These are phyloP conservation scores for Erebia epiphron DNA, from an alignment of 2,888 invertebrate genomes.

Conservation along the genomic window DNA sequence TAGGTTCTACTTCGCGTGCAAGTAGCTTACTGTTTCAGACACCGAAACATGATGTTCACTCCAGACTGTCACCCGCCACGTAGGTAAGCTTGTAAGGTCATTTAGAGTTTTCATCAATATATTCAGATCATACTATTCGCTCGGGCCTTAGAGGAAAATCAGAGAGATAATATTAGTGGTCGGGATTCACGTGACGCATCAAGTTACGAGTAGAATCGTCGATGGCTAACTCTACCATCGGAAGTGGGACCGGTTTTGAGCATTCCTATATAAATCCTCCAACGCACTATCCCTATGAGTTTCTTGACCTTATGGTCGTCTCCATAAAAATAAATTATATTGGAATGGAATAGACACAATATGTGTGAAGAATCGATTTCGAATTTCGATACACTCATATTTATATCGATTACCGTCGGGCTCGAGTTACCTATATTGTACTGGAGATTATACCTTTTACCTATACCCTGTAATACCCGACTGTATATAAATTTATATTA, in stretches of 20 bases:
- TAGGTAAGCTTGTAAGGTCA: too few relatives aligned
- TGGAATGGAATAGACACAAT: constrained; percentile 28
- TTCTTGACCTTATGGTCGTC: constrained; percentile 42
- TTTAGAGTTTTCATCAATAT: too few relatives aligned
- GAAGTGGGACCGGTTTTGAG: constrained; percentile 67
- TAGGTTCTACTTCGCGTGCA: too few relatives aligned
- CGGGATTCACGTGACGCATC: constrained; percentile 40
- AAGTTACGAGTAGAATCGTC: constrained; percentile 27
- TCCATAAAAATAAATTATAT: constrained; percentile 36
- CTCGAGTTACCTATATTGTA: not conserved
- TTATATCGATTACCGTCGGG: constrained; percentile 11
- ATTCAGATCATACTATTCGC: not conserved
- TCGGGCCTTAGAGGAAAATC: constrained; percentile 28
- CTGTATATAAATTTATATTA: too few relatives aligned
- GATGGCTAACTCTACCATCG: constrained; percentile 50
- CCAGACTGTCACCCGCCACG: too few relatives aligned
- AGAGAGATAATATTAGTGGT: constrained; percentile 22
- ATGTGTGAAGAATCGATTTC: constrained; percentile 31
- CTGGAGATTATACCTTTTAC: too few relatives aligned
- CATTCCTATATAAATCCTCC: constrained; percentile 66
- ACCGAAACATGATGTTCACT: too few relatives aligned
- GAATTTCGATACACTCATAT: constrained; percentile 21
- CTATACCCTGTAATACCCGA: too few relatives aligned
- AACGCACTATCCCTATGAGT: constrained; percentile 49
- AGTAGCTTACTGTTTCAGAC: too few relatives aligned